phyloP scores from a whole-genome alignment of 2,797 vertebrate genomes.

The Labeo calbasu region DNA sequence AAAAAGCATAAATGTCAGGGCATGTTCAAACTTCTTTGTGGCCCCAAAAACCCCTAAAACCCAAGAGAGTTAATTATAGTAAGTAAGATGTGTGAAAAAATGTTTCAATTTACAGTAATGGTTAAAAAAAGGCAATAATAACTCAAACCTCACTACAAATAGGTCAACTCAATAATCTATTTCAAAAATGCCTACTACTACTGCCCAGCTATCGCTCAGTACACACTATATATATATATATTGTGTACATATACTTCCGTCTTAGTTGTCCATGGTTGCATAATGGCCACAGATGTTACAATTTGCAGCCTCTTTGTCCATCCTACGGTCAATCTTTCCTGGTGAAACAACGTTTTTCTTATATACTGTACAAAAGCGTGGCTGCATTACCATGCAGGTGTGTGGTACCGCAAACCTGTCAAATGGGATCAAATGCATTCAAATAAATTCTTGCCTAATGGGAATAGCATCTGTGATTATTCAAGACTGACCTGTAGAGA shows the following conservation, averaged over 20 bases:
- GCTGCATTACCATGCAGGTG: background rate
- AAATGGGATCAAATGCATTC: conserved; percentile 15
- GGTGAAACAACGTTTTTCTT: background rate
- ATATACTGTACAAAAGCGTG: background rate
- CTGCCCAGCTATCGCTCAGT: background rate
- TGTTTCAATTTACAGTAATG: background rate
- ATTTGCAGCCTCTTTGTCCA: background rate
- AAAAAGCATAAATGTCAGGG: too few relatives aligned
- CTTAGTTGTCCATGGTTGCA: background rate
- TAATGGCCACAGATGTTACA: background rate
- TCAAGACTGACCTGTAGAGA: conserved; percentile 18
- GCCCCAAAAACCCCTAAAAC: too few relatives aligned
- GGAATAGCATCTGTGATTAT: conserved; percentile 7
- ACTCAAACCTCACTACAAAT: background rate
- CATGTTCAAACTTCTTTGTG: too few relatives aligned
- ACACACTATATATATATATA: too few relatives aligned
- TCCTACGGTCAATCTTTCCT: background rate
- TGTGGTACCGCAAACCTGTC: background rate
- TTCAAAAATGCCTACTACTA: background rate
- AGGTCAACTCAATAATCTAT: background rate
- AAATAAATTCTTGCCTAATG: background rate
- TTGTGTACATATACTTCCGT: too few relatives aligned
- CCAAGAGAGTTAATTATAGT: background rate
- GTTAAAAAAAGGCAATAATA: background rate
- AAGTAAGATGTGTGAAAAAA: background rate